Evolutionary conservation across 1,140 invertebrate species (phyloP), one percentile per base, ranked within the genome.

Genomic region (Ceratosolen solmsi): DNA sequence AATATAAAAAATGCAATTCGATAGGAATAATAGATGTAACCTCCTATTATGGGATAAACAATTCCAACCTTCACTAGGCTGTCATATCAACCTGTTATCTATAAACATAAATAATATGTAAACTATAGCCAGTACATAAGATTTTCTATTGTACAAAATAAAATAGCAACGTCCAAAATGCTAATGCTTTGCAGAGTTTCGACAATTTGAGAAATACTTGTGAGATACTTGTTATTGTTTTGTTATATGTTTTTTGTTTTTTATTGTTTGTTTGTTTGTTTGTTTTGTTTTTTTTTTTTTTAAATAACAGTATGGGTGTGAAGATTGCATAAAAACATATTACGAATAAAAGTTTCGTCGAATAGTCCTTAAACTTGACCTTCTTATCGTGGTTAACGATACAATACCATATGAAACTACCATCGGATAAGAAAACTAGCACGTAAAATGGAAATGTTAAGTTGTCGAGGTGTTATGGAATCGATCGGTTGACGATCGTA

Each of bases 361-460:
- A 68, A 3, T 22, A 38, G 63, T n/a, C 33, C 33, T 68, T 38
- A 68, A 68, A 68, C 63, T 68, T 68, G 33, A 38, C 63, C 63
- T n/a, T 33, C 30, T 68, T 38, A 38, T 68, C 22, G 2, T 68
- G 0, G 63, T n/a, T 68, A 38, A 38, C 33, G 15, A 11, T 1
- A n/a, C 2, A 5, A 5, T 13, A 68, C 33, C n/a, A 36, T 1
- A 13, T 17, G 13, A 38, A 38, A 38, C 13, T 38, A 9, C 63
- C 22, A n/a, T 3, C 20, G 20, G 33, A 38, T 38, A 68, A 0
- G 11, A 22, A 38, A 13, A n/a, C 20, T 22, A 36, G 38, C 20
- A 1, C 36, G 20, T 20, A 3, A 8, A 22, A n/a, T 38, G n/a
- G 27, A 33, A 38, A 36, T 17, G 33, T 13, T n/a, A n/a, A 38